Base-by-base conservation (phyloP, 2,797 vertebrate species). In the Prionace glauca region DNA sequence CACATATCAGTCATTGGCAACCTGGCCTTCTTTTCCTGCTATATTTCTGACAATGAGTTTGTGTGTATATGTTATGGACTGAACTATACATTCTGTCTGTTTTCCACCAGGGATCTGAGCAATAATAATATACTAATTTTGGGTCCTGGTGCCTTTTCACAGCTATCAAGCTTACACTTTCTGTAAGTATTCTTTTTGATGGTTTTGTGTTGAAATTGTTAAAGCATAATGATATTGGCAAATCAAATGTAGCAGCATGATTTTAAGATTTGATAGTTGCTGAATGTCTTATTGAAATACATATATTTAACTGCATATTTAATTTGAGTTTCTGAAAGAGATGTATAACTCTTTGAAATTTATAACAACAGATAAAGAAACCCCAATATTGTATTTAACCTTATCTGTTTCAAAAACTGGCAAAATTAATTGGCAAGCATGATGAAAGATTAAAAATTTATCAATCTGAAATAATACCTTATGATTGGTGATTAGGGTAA, bases 81-180 rank as follows among this genome's bases (percentile, higher is more conserved):
- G 29, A 95, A 56, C 56, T 29, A 74, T 10, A 77, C 77, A 56
- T 95, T 94, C 67, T 74, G 18, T 18, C 32, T 95, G 45, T 74
- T 95, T 95, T 56, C 11, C 71, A 56, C 69, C 93, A 95, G 93
- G 93, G 93, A 95, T 95, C 71, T 95, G 71, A 95, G 93, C 71
- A 95, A 74, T 95, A 95, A 95, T 77, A 20, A 95, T 72, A 95
- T 95, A 32, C 50, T 95, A 26, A 41, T 95, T 74, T 74, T 95
- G 71, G 69, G 93, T 72, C 93, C 93, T 95, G 67, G 69, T 11
- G 93, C 93, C 69, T 95, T 95, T 74, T 56, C 69, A 56, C 93
- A 95, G 14, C 93, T 95, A 56, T 74, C 93, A 95, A 95, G 29
- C 71, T 74, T 95, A 74, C 93, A 95, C 72, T 95, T 95, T 71